Base-by-base conservation (phyloP, 2,797 vertebrate genomes). In the Chaetodon trifasciatus region DNA sequence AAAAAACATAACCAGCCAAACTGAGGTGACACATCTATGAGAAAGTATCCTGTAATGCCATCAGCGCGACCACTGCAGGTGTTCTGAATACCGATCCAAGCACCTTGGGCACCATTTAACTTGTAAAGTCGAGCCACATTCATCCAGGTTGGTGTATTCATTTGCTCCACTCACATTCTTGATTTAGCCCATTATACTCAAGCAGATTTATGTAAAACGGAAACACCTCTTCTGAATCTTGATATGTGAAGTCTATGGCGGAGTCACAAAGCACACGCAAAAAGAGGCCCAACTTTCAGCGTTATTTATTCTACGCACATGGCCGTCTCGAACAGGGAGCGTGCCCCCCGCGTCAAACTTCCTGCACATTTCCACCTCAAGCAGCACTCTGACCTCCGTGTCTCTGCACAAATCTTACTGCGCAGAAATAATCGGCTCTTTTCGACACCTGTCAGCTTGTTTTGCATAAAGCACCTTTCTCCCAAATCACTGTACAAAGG, bases 231-330 rank as follows among this genome's bases (percentile, higher is more conserved):
- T 63, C 55, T 70, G 61, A 65, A 67, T 82, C 13, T 63, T 82
- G 89, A 92, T 93, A 92, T 89, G 88, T 82, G 77, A 73, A 55
- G 49, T 76, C 39, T 63, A 35, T 28, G 44, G 19, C 39, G 28
- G 42, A 65, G 52, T 67, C 15, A n/a, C 55, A 74, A 73, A 44
- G 28, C 28, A 16, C 46, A 47, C 46, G 15, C 28, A 62, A 6
- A 37, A 60, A 46, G 71, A 75, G 60, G 76, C 50, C 52, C 68
- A 56, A 6, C 6, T 42, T 40, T 42, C 46, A 65, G 39, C 24
- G 50, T 23, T 35, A 57, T 17, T 64, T 28, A 21, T 69, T 67
- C 53, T 39, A n/a, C 52, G 35, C 81, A 78, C 28, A 12, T 15
- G 69, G 81, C 73, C 75, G 74, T 47, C 32, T 74, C 63, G 10